These are phyloP conservation scores for Nothobranchius kuhntae DNA, from an alignment of 2,113 vertebrate genomes.

Conservation along the genomic window DNA sequence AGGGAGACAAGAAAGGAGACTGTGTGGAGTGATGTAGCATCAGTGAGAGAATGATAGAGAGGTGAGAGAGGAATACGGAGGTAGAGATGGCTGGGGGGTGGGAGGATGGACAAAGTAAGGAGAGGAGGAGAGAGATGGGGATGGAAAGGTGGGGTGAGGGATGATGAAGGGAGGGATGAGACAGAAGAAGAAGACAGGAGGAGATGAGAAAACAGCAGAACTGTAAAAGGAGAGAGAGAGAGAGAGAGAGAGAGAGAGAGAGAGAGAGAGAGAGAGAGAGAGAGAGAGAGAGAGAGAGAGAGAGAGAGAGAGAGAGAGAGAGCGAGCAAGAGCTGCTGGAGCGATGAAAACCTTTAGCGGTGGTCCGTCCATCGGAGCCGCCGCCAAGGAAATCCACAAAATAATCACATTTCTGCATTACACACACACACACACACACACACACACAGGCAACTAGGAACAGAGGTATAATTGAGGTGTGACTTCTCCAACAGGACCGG, in stretches of 20 bases:
- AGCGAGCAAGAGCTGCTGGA: slow-evolving; percentile 69
- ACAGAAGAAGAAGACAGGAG: slow-evolving; percentile 19
- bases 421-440: slow-evolving; percentile 35
- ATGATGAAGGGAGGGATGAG: slow-evolving; percentile 58
- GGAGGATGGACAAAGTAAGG: slow-evolving; percentile 58
- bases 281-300: too few relatives aligned
- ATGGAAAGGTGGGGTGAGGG: slow-evolving; percentile 59
- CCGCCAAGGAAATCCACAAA: slow-evolving; percentile 58
- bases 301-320: slow-evolving; percentile 7
- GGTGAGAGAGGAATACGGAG: slow-evolving; percentile 72
- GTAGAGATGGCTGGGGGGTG: slow-evolving; percentile 61
- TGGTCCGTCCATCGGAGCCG: slow-evolving; percentile 78
- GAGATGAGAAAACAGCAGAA: slow-evolving; percentile 29
- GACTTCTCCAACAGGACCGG: slow-evolving; percentile 58
- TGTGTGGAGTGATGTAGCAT: slow-evolving; percentile 69
- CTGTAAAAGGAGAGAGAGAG: slow-evolving; percentile 20
- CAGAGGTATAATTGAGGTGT: slow-evolving; percentile 91
- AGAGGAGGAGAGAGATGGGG: slow-evolving; percentile 71
- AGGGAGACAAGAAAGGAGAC: slow-evolving; percentile 39
- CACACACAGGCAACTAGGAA: slow-evolving; percentile 66
- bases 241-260: slow-evolving; percentile 19
- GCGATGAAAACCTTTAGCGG: slow-evolving; percentile 86
- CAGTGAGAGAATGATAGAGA: slow-evolving; percentile 73
- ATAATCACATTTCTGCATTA: not conserved
- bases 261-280: too few relatives aligned